Evolutionary conservation across 2,113 vertebrate species (phyloP).

Genomic region (Ancistrus triradiatus): DNA sequence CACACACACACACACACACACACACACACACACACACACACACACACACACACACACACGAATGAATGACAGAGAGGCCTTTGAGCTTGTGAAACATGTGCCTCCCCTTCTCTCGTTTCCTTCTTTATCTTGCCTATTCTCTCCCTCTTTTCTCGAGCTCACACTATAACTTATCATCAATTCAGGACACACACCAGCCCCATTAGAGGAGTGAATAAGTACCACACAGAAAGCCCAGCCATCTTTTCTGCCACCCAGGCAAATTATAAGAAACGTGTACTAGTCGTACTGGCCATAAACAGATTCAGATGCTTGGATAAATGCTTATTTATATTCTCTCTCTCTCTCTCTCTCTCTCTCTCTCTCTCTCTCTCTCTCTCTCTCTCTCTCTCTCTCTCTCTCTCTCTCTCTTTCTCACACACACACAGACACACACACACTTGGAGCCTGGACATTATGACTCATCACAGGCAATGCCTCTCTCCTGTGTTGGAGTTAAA

Average conservation of each 20-base stretch:
- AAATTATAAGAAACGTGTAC: background rate
- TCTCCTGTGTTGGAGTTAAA: slow-evolving; percentile 8
- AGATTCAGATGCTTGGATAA: slow-evolving; percentile 11
- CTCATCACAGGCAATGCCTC: slow-evolving; percentile 31
- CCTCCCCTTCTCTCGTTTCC: slow-evolving; percentile 37
- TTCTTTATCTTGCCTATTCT: slow-evolving; percentile 45
- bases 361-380: too few relatives aligned
- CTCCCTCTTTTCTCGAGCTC: slow-evolving; percentile 4
- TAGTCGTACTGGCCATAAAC: slow-evolving; percentile 3
- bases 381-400: too few relatives aligned
- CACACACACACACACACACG: slow-evolving; percentile 16
- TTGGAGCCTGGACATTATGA: slow-evolving; percentile 29
- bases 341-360: slow-evolving; percentile 2
- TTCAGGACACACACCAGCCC: background rate
- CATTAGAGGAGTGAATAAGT: too few relatives aligned
- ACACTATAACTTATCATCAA: slow-evolving; percentile 5
- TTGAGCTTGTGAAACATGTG: slow-evolving; percentile 54
- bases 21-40: slow-evolving; percentile 5
- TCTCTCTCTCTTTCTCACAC: too few relatives aligned
- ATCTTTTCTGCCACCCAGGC: background rate
- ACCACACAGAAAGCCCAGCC: background rate
- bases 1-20: background rate
- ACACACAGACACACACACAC: background rate
- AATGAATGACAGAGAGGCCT: slow-evolving; percentile 61
- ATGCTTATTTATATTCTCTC: background rate